A percentile compares a stretch with the other conserved stretches of the same genome.
These are phyloP conservation scores for Neodiprion fabricii DNA, from an alignment of 1,140 invertebrate genomes.

Conservation along the genomic window DNA sequence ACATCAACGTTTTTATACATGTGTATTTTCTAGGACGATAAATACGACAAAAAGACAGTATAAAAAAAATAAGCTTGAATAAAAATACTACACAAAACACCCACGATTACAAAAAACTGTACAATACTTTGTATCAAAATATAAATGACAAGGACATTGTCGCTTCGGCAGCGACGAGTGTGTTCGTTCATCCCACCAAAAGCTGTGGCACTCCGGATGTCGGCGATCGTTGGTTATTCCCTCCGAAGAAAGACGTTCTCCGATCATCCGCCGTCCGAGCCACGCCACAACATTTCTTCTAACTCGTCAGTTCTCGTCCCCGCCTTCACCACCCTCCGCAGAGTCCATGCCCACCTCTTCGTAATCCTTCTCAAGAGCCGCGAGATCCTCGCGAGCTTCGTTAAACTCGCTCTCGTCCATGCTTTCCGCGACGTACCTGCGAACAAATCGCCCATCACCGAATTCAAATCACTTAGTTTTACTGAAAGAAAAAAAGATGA, in stretches of 20 bases:
- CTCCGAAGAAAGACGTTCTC: background rate
- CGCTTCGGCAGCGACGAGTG: background rate
- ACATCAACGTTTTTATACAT: no score
- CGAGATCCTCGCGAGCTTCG: conserved; percentile 81
- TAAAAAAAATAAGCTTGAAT: no score
- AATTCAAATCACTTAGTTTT: no score
- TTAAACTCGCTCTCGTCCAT: conserved; percentile 77
- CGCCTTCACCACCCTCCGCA: conserved; percentile 44
- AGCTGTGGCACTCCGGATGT: background rate
- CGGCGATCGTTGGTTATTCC: background rate
- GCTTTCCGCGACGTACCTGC: conserved; percentile 69
- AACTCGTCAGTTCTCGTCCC: conserved; percentile 33
- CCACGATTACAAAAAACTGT: background rate
- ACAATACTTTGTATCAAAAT: background rate
- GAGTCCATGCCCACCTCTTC: conserved; percentile 50
- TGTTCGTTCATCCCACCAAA: conserved; percentile 20
- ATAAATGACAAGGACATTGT: conserved; percentile 6
- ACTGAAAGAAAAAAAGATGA: no score
- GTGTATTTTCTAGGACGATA: no score
- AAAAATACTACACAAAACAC: background rate
- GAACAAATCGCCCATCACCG: background rate
- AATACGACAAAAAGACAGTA: no score
- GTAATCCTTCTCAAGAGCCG: conserved; percentile 68
- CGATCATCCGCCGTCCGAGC: background rate
- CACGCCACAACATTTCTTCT: background rate